These are phyloP conservation scores for human DNA, from an alignment of 2,113 vertebrate genomes.

Conservation along the genomic window DNA sequence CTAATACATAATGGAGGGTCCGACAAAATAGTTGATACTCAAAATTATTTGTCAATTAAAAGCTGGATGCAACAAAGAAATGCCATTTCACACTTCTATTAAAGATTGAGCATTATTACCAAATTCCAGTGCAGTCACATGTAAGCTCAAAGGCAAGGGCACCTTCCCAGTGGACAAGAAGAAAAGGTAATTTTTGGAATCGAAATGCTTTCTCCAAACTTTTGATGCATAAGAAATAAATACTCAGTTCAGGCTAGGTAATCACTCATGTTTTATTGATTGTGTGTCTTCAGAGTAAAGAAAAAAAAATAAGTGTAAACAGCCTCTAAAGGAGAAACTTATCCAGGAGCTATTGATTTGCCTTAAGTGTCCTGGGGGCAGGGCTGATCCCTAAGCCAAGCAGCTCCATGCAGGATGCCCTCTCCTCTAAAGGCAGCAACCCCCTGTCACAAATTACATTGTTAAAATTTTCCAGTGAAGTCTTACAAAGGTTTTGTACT, in stretches of 20 bases:
- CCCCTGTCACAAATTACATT: background rate
- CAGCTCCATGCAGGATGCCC: fast-evolving
- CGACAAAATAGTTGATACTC: background rate
- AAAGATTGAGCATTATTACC: fast-evolving
- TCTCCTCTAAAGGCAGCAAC: background rate
- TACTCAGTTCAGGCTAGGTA: background rate
- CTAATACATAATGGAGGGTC: fast-evolving
- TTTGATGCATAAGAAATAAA: constrained; percentile 45
- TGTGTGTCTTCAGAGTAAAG: background rate
- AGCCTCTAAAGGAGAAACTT: constrained; percentile 34
- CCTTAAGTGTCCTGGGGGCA: background rate
- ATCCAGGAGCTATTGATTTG: constrained; percentile 20
- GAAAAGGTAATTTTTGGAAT: background rate
- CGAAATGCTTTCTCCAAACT: background rate
- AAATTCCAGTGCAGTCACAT: fast-evolving
- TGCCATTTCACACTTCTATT: fast-evolving
- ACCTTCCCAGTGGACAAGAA: background rate
- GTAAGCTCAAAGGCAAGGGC: background rate
- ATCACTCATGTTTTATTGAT: constrained; percentile 44
- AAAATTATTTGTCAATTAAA: background rate
- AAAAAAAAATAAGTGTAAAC: background rate
- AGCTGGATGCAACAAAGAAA: background rate
- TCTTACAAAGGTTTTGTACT: background rate
- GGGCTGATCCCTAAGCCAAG: background rate
- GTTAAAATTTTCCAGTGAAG: background rate